Evolutionary conservation across 2,888 invertebrate genomes (phyloP).

Genomic region (Polymixis flavicincta): DNA sequence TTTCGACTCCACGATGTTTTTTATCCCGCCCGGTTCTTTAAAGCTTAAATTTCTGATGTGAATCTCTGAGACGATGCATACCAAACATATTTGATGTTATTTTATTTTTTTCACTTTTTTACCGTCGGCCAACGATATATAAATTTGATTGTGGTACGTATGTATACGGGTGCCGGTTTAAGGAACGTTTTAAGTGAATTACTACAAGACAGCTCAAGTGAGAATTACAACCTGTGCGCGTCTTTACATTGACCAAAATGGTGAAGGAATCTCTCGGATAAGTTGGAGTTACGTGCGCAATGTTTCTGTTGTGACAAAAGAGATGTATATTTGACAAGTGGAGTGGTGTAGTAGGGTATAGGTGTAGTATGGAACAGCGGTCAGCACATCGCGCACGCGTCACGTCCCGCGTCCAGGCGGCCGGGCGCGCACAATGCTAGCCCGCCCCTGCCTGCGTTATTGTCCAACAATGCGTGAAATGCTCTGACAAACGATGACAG

Average conservation of each 20-base stretch:
- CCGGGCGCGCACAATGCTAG: slow-evolving; percentile 80
- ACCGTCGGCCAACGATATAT: slow-evolving; percentile 76
- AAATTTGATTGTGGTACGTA: slow-evolving; percentile 81
- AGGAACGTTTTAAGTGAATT: slow-evolving; percentile 66
- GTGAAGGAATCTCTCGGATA: slow-evolving; percentile 56
- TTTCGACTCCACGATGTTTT: slow-evolving; percentile 70
- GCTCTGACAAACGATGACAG: slow-evolving; percentile 91
- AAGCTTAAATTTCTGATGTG: slow-evolving; percentile 89
- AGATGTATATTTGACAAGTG: slow-evolving; percentile 61
- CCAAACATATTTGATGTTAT: slow-evolving; percentile 89
- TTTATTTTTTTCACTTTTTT: slow-evolving; percentile 80
- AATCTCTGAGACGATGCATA: slow-evolving; percentile 87
- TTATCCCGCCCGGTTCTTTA: slow-evolving; percentile 82
- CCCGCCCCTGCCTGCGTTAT: slow-evolving; percentile 86
- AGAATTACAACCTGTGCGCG: slow-evolving; percentile 74
- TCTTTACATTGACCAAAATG: slow-evolving; percentile 52
- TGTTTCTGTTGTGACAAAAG: slow-evolving; percentile 59
- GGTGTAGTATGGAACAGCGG: slow-evolving; percentile 56
- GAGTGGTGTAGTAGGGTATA: slow-evolving; percentile 57
- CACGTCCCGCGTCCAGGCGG: slow-evolving; percentile 78
- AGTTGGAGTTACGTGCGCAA: slow-evolving; percentile 56
- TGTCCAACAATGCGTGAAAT: slow-evolving; percentile 91
- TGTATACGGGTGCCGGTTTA: slow-evolving; percentile 74
- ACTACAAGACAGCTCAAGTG: slow-evolving; percentile 74
- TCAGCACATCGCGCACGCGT: slow-evolving; percentile 72